A percentile compares a stretch with the other conserved stretches of the same genome.
Conservation (phyloP, 1,140 invertebrate species). For the Homarus americanus region DNA sequence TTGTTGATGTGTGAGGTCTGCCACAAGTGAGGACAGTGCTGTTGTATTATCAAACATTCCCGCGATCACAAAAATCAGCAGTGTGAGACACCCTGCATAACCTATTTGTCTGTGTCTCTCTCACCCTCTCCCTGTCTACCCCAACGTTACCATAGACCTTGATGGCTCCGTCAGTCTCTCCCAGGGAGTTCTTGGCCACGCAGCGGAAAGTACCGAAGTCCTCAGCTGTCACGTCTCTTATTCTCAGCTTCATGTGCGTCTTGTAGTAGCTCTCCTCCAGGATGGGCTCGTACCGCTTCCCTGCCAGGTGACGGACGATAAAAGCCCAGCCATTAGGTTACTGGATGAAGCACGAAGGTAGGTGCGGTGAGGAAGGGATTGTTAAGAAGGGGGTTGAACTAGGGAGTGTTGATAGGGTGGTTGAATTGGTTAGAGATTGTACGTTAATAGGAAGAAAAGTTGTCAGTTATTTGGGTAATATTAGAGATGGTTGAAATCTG, state of each 20-base stretch:
- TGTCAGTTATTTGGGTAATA: no score
- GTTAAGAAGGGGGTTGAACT: no score
- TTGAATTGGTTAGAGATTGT: no score
- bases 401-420: no score
- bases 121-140: background rate
- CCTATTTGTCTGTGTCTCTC: background rate
- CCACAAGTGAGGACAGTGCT: no score
- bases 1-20: no score
- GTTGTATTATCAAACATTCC: background rate
- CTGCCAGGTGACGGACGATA: background rate
- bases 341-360: background rate
- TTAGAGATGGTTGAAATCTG: no score
- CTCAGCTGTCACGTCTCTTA: conserved; percentile 86
- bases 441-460: no score
- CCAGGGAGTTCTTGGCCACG: conserved; percentile 94
- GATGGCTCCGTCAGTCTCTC: conserved; percentile 93
- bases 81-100: background rate
- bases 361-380: no score
- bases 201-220: conserved; percentile 90
- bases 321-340: background rate
- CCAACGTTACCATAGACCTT: conserved; percentile 88
- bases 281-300: conserved; percentile 81
- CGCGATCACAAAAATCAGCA: background rate
- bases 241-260: conserved; percentile 90
- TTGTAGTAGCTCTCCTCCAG: conserved; percentile 83